These are phyloP conservation scores for Lysandra bellargus DNA, from an alignment of 2,888 invertebrate species.

Conservation along the genomic window DNA sequence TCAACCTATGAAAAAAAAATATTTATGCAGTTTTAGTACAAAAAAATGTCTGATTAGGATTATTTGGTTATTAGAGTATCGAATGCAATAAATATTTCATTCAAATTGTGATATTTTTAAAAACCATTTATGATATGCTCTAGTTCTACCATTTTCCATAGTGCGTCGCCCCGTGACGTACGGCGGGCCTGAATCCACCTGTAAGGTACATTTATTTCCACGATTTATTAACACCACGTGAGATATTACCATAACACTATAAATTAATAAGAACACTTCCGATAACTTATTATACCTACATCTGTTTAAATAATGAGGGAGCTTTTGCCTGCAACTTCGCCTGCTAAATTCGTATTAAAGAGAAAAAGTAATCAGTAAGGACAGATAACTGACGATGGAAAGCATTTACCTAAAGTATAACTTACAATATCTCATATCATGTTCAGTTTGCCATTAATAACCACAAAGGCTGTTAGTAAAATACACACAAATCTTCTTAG, in stretches of 20 bases:
- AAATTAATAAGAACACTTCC: conserved; percentile 31
- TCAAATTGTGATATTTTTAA: too few species aligned
- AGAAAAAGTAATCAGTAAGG: neutral
- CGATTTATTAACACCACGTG: conserved; percentile 20
- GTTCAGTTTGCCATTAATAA: too few species aligned
- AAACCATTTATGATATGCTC: too few species aligned
- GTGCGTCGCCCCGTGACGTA: conserved; percentile 31
- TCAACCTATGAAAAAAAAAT: too few species aligned
- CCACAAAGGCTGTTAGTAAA: too few species aligned
- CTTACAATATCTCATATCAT: too few species aligned
- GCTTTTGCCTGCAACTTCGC: neutral
- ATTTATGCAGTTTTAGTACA: too few species aligned
- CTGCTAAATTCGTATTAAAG: neutral
- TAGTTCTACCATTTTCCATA: too few species aligned
- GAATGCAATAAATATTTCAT: too few species aligned
- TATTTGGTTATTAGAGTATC: too few species aligned
- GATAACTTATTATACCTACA: conserved; percentile 34
- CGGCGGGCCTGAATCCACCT: conserved; percentile 15
- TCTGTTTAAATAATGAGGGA: neutral
- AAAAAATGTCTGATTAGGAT: too few species aligned
- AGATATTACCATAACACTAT: conserved; percentile 21
- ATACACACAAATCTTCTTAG: neutral
- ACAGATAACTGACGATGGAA: neutral
- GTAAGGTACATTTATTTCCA: conserved; percentile 24
- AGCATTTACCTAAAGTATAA: too few species aligned